Conservation (phyloP, 2,797 vertebrate species). For the Scyliorhinus canicula region DNA sequence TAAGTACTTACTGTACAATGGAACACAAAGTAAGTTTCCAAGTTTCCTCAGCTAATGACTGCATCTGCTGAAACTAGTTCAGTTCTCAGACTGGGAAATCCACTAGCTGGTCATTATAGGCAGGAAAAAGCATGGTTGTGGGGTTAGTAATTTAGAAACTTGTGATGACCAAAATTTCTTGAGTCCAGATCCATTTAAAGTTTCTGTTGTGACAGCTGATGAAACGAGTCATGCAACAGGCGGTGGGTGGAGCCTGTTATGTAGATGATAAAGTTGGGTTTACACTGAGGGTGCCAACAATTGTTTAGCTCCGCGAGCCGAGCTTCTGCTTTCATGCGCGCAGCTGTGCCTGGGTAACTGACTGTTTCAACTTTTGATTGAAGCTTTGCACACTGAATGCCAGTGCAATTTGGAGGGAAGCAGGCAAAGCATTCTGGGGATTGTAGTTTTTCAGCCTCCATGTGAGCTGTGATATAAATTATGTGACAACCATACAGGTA, state of each 20-base stretch:
- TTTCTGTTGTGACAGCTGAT: constrained; percentile 7
- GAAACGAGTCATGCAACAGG: background rate
- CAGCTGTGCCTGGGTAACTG: background rate
- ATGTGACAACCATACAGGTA: background rate
- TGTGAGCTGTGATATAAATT: background rate
- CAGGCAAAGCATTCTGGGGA: background rate
- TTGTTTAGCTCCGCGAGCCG: background rate
- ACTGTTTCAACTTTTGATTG: background rate
- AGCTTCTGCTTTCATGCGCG: no score
- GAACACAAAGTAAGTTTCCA: constrained; percentile 21
- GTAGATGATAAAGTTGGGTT: constrained; percentile 5
- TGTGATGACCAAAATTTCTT: background rate
- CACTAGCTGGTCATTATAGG: background rate
- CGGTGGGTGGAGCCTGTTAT: background rate
- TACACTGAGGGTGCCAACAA: background rate
- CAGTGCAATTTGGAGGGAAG: background rate
- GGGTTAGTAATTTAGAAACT: background rate
- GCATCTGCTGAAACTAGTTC: background rate
- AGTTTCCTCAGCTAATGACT: constrained; percentile 18
- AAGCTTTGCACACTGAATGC: background rate
- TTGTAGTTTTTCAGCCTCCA: background rate
- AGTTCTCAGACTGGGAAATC: no score
- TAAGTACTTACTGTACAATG: background rate
- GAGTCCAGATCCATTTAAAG: background rate
- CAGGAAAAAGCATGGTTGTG: background rate